A percentile compares a stretch with the other conserved stretches of the same genome.
Conservation (phyloP, 2,888 invertebrate genomes). For the Oscheius sp. region DNA sequence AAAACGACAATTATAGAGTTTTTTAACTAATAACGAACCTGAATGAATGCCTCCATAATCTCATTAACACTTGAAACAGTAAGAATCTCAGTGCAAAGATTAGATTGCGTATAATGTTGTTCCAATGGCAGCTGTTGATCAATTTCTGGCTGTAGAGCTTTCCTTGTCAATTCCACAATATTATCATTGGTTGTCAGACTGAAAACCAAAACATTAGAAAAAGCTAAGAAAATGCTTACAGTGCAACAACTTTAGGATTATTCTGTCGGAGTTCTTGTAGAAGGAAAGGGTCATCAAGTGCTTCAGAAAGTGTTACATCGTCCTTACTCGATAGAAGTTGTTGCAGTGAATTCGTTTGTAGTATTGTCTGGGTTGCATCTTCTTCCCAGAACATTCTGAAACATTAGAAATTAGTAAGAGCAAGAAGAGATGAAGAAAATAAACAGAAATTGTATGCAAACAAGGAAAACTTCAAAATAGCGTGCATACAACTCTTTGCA, state of each 20-base stretch:
- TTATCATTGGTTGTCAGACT: slow-evolving; percentile 51
- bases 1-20: slow-evolving; percentile 1
- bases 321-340: slow-evolving; percentile 34
- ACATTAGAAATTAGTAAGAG: neutral
- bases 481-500: too few species aligned
- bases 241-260: slow-evolving; percentile 53
- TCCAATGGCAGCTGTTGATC: slow-evolving; percentile 38
- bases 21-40: slow-evolving; percentile 26
- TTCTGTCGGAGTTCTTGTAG: slow-evolving; percentile 60
- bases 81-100: slow-evolving; percentile 55
- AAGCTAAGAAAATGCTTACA: slow-evolving; percentile 43
- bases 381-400: slow-evolving; percentile 52
- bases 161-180: slow-evolving; percentile 45
- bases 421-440: neutral
- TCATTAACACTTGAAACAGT: slow-evolving; percentile 44
- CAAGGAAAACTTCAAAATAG: too few species aligned
- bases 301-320: neutral
- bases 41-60: slow-evolving; percentile 41
- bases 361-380: neutral
- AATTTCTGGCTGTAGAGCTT: slow-evolving; percentile 43
- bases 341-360: slow-evolving; percentile 46
- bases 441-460: neutral
- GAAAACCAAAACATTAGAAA: slow-evolving; percentile 31
- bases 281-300: slow-evolving; percentile 59
- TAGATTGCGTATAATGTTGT: slow-evolving; percentile 52